These are phyloP conservation scores for Parotocinclus haroldoi DNA, from an alignment of 2,797 vertebrate species.

Conservation along the genomic window DNA sequence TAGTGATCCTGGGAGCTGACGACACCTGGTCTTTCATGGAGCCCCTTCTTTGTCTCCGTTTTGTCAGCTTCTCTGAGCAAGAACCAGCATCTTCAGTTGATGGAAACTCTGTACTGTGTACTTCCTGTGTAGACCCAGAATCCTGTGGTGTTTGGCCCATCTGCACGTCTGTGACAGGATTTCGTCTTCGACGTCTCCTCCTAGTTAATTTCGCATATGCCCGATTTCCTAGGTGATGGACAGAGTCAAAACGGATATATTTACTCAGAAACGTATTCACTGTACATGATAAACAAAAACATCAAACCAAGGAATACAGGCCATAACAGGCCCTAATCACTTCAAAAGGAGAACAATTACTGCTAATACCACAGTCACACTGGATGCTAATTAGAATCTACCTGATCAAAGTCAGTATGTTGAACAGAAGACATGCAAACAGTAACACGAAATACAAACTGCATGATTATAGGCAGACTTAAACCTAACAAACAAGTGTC, in stretches of 20 bases:
- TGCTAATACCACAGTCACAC: too few relatives aligned
- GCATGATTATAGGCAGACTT: too few relatives aligned
- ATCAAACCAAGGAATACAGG: too few relatives aligned
- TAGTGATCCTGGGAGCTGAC: constrained; percentile 72
- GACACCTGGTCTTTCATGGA: constrained; percentile 58
- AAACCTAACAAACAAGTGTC: too few relatives aligned
- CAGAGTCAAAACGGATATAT: constrained; percentile 6
- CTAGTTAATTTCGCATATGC: constrained; percentile 63
- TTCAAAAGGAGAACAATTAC: too few relatives aligned
- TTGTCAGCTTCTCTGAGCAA: constrained; percentile 62
- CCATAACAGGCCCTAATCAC: too few relatives aligned
- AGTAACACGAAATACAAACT: too few relatives aligned
- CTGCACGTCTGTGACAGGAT: constrained; percentile 60
- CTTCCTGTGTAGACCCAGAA: constrained; percentile 62
- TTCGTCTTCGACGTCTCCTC: constrained; percentile 62
- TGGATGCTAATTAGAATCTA: too few relatives aligned
- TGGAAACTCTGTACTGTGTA: constrained; percentile 54
- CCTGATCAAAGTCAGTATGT: too few relatives aligned
- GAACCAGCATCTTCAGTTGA: constrained; percentile 64
- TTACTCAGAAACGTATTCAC: too few relatives aligned
- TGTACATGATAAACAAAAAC: too few relatives aligned
- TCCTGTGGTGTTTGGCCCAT: constrained; percentile 56
- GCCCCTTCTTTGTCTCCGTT: constrained; percentile 54
- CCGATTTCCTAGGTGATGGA: constrained; percentile 53
- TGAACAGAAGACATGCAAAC: too few relatives aligned